Evolutionary conservation across 2,113 vertebrate genomes (phyloP), one percentile per base, ranked within the genome.

Genomic region (Cottus gobio): DNA sequence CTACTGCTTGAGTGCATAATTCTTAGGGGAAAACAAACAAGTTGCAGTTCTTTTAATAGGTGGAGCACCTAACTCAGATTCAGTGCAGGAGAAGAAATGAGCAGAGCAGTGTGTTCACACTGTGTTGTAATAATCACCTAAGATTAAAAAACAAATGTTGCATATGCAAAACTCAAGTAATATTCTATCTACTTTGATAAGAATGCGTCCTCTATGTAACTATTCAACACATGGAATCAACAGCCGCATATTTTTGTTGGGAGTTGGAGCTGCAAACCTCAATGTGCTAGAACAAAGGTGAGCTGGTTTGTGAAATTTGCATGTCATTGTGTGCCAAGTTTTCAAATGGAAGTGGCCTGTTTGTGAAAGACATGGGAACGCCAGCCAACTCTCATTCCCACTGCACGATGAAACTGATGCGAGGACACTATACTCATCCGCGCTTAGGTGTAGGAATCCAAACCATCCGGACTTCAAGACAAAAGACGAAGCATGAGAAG

Each of bases 361-460:
- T 34, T 67, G 9, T 68, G n/a, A 73, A 36, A 24, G 20, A 62
- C 71, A 78, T 86, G 84, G 31, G 85, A 91, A 82, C 3, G 5
- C 31, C 3, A n/a, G 39, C 12, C 18, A 64, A 3, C 22, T 66
- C 2, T 79, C 1, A 69, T 84, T 83, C 78, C 56, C 79, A 79
- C 64, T n/a, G 48, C 20, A 42, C 2, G 0, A 57, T 0, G 2
- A 75, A 71, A 76, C 42, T 5, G 28, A 75, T 5, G 4, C 3
- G 15, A 34, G 1, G 63, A 67, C 65, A n/a, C 58, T 28, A 50
- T 18, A 10, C 8, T 22, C 4, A 0, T 11, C 42, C 50, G 4
- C 12, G 3, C 13, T 63, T 37, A 84, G 75, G 70, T 85, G 75
- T 61, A 78, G 68, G 82, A 91, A 89, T 88, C 82, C 39, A 64